A percentile compares a stretch with the other conserved stretches of the same genome.
phyloP scores from a whole-genome alignment of 2,797 vertebrate species.

The Knipowitschia caucasica region DNA sequence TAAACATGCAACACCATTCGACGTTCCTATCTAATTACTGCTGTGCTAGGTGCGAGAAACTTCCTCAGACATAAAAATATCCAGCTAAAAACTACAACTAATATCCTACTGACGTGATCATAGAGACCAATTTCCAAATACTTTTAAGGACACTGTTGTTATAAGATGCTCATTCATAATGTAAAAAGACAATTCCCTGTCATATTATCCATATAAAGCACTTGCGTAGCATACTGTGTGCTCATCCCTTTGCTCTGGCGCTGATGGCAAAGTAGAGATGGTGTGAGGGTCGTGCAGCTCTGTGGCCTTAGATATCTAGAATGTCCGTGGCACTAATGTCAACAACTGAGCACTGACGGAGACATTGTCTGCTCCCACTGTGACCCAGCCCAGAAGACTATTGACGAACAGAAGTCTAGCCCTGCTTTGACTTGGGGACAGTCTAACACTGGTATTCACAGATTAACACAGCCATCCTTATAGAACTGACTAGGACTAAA shows the following conservation, averaged over 20 bases:
- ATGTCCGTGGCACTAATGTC: constrained; percentile 27
- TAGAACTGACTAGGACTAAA: constrained; percentile 29
- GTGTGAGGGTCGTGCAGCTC: constrained; percentile 54
- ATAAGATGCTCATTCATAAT: constrained; percentile 59
- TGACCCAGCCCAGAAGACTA: constrained; percentile 33
- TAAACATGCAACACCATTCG: constrained; percentile 74
- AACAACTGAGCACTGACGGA: constrained; percentile 32
- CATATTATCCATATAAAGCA: constrained; percentile 74
- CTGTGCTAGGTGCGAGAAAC: constrained; percentile 62
- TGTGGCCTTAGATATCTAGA: constrained; percentile 24
- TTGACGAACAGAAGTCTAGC: constrained; percentile 26
- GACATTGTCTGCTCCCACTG: constrained; percentile 27
- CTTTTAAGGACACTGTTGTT: constrained; percentile 69
- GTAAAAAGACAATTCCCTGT: constrained; percentile 72
- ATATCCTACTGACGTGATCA: constrained; percentile 54
- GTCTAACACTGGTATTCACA: constrained; percentile 22
- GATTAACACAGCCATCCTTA: constrained; percentile 20
- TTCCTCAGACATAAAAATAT: constrained; percentile 54
- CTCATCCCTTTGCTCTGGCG: constrained; percentile 69
- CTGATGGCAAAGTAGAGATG: constrained; percentile 51
- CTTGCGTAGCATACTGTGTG: constrained; percentile 70
- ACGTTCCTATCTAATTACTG: constrained; percentile 66
- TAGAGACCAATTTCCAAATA: constrained; percentile 52
- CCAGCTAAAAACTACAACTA: constrained; percentile 63
- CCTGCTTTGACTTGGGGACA: constrained; percentile 42